These are phyloP conservation scores for Sylvilagus floridanus DNA, from an alignment of 2,797 vertebrate species.

Conservation along the genomic window DNA sequence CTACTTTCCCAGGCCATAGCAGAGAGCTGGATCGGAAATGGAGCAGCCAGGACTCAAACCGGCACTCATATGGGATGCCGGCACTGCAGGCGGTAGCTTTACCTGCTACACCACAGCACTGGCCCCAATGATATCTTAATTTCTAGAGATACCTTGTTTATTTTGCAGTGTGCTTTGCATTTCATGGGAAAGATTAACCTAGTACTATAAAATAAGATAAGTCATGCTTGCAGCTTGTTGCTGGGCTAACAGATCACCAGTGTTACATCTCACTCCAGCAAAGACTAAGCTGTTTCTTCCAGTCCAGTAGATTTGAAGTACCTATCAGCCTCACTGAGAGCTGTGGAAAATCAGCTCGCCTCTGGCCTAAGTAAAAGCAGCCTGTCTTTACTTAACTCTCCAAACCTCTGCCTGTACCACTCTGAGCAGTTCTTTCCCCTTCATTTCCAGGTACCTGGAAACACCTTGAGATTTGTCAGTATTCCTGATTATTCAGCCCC, in stretches of 20 bases:
- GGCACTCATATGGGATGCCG: no score
- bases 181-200: not conserved
- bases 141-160: not conserved
- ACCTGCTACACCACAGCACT: no score
- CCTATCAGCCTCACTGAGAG: not conserved
- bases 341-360: not conserved
- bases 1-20: no score
- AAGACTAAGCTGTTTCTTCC: not conserved
- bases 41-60: no score
- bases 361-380: not conserved
- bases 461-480: not conserved
- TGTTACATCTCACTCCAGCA: not conserved
- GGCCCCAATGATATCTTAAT: not conserved
- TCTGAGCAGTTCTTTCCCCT: slow-evolving; percentile 9
- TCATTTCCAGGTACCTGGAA: not conserved
- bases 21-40: no score
- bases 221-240: not conserved
- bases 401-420: not conserved
- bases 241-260: not conserved
- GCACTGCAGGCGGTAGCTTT: no score
- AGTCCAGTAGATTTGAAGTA: not conserved
- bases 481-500: slow-evolving; percentile 17
- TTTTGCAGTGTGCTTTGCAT: slow-evolving; percentile 22
- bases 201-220: not conserved
- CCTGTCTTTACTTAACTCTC: slow-evolving; percentile 17